These are phyloP conservation scores for Salticus scenicus DNA, from an alignment of 2,888 invertebrate genomes.

Conservation along the genomic window DNA sequence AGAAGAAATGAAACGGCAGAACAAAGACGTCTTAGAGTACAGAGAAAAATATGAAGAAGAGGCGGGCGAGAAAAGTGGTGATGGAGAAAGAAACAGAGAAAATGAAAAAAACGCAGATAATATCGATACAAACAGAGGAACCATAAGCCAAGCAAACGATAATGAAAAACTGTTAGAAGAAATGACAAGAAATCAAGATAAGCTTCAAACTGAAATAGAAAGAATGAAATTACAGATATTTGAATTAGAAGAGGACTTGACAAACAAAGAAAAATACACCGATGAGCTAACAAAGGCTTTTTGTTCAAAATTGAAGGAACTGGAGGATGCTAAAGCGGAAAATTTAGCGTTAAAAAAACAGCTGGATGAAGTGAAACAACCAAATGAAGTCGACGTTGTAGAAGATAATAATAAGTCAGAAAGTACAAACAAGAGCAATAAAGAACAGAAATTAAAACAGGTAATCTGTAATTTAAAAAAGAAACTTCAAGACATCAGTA, in stretches of 20 bases:
- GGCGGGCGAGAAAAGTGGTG: neutral
- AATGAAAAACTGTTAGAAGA: neutral
- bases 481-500: neutral
- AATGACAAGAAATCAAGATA: neutral
- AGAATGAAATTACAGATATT: conserved; percentile 27
- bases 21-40: neutral
- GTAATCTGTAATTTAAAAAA: neutral
- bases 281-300: conserved; percentile 1
- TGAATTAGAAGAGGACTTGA: conserved; percentile 46
- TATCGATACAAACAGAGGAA: neutral
- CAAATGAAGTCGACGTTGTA: neutral
- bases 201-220: conserved; percentile 19
- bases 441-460: neutral
- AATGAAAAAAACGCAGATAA: neutral
- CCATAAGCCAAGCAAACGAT: neutral
- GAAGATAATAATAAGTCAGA: neutral
- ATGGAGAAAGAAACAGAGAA: neutral
- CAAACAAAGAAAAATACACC: conserved; percentile 24
- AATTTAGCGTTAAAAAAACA: neutral
- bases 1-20: neutral
- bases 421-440: too few species aligned
- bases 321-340: neutral
- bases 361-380: neutral
- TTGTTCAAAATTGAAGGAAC: neutral
- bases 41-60: neutral